Base-by-base conservation (phyloP, 2,113 vertebrate genomes). In the Willisornis vidua region DNA sequence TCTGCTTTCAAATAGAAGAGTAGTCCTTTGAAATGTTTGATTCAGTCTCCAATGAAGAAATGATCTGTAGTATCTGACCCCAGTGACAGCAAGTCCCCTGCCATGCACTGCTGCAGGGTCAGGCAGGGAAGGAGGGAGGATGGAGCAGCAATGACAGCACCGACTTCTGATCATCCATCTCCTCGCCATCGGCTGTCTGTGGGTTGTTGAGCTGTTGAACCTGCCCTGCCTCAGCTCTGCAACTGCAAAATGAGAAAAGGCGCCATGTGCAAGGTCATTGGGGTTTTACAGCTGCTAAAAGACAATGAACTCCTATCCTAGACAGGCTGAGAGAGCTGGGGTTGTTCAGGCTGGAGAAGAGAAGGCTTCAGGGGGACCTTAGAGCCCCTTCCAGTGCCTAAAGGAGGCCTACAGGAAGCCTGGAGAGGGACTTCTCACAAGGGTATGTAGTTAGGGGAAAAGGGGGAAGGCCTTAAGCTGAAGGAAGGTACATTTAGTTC, bases 231-330 rank as follows among this genome's bases (percentile, higher is more conserved):
- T 54, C 83, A 13, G 54, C 86, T 76, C 83, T 57, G 26, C 54
- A 18, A 0, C 48, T 45, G 25, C 29, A 51, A 17, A 37, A 39
- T 12, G 51, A 41, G 62, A 54, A 49, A 18, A 78, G 25, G 35
- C 52, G 18, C 22, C 14, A n/a, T 0, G 1, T 10, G 39, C 45
- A 13, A 3, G 3, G 23, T 19, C 9, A 4, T 14, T 12, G 4
- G 6, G 29, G 20, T 22, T 43, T 58, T 57, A 26, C 24, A 70
- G 0, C 12, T 19, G 3, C 29, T 43, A 9, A 39, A 82, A 77
- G 46, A 14, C 54, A 9, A 46, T 67, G 4, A n/a, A 57, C 39
- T 67, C 70, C n/a, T 49, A 2, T 49, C 35, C 49, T 20, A 20
- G 49, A 24, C 35, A 28, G 31, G 31, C 49, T 63, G 43, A 23